Conservation (phyloP, 1,140 invertebrate species). For the Mactra quadrangularis region DNA sequence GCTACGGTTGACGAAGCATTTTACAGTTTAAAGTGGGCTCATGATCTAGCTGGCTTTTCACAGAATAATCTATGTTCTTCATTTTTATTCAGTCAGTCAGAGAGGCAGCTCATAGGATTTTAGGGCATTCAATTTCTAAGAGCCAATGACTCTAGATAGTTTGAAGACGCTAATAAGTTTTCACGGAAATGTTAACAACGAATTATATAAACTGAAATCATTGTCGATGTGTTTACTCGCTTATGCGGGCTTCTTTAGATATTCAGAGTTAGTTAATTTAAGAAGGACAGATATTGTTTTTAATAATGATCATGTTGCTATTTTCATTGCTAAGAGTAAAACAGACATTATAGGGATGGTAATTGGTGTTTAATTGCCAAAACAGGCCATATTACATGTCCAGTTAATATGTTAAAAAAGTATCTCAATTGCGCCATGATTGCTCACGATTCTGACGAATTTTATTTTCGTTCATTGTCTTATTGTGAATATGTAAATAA, state of each 20-base stretch:
- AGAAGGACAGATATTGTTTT: conserved; percentile 31
- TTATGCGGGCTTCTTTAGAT: conserved; percentile 35
- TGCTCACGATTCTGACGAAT: conserved; percentile 25
- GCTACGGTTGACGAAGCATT: neutral
- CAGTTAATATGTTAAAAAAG: conserved; percentile 48
- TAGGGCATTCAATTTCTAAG: neutral
- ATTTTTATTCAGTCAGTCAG: neutral
- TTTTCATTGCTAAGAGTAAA: conserved; percentile 51
- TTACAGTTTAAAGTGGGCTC: neutral
- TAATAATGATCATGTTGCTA: conserved; percentile 36
- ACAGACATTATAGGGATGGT: conserved; percentile 56
- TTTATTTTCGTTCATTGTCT: conserved; percentile 47
- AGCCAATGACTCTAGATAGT: neutral
- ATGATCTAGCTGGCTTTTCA: neutral
- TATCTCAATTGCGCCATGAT: conserved; percentile 39
- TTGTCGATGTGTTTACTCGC: conserved; percentile 43
- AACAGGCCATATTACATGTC: conserved; percentile 25
- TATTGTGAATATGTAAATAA: too few species aligned
- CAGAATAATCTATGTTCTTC: neutral
- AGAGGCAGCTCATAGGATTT: neutral
- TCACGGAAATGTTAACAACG: neutral
- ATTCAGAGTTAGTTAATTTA: conserved; percentile 9
- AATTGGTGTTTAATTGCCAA: conserved; percentile 44
- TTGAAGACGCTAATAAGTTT: neutral
- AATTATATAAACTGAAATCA: conserved; percentile 8